These are phyloP conservation scores for Vanessa cardui DNA, from an alignment of 2,888 invertebrate genomes.

Conservation along the genomic window DNA sequence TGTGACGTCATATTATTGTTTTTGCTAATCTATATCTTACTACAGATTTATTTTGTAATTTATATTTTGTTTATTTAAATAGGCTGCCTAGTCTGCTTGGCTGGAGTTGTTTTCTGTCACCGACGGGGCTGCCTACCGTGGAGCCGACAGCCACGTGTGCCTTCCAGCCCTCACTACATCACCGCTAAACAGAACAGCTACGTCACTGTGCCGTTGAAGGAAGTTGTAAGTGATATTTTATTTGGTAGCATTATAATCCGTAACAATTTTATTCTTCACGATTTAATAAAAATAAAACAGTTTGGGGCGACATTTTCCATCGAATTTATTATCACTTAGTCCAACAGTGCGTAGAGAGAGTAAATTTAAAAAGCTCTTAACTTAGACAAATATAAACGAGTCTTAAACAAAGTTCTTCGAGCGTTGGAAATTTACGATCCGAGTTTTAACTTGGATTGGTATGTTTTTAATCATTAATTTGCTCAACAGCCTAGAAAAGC, in stretches of 20 bases:
- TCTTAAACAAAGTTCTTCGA: conserved; percentile 7
- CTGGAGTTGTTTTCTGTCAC: conserved; percentile 72
- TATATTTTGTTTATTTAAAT: conserved; percentile 15
- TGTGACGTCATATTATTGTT: too few relatives aligned
- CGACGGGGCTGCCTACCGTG: conserved; percentile 72
- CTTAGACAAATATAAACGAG: conserved; percentile 8
- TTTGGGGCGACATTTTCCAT: neutral
- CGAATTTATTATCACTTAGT: conserved; percentile 1
- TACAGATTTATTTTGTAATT: too few relatives aligned
- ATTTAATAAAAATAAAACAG: neutral
- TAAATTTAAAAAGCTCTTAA: conserved; percentile 2
- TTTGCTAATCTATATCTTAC: too few relatives aligned
- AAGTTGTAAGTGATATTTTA: conserved; percentile 79
- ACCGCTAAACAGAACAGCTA: conserved; percentile 92
- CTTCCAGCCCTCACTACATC: conserved; percentile 91
- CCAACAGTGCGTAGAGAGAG: neutral
- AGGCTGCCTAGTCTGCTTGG: conserved; percentile 79
- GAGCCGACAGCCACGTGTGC: conserved; percentile 82
- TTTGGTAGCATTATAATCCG: neutral
- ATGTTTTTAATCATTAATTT: conserved; percentile 8
- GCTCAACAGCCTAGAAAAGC: conserved; percentile 73
- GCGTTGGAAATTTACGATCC: neutral
- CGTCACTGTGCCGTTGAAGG: conserved; percentile 91
- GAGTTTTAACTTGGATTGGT: neutral
- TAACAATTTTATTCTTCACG: neutral